Percentiles rank a stretch among this genome's conserved stretches.
Conservation (phyloP, 1,140 invertebrate genomes). For the Procambarus clarkii region DNA sequence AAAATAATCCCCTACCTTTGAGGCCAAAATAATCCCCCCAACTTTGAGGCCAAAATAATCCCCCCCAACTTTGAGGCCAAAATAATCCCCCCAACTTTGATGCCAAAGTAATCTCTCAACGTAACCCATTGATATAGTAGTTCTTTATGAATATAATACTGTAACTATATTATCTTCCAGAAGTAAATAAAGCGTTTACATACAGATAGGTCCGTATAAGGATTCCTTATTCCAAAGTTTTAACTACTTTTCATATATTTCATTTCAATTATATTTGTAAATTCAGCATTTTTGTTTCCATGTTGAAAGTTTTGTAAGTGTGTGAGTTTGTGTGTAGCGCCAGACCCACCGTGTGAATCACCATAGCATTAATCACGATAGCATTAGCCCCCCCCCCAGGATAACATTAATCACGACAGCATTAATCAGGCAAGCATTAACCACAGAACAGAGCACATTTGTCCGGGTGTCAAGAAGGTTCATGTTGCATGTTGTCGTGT, state of each 20-base stretch:
- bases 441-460: too few relatives aligned
- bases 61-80: too few relatives aligned
- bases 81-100: too few relatives aligned
- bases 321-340: neutral
- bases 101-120: too few relatives aligned
- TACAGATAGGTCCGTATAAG: neutral
- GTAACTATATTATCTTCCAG: too few relatives aligned
- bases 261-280: neutral
- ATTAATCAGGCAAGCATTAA: neutral
- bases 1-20: too few relatives aligned
- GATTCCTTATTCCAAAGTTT: neutral
- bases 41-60: too few relatives aligned
- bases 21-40: too few relatives aligned
- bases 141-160: too few relatives aligned
- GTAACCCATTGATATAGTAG: too few relatives aligned
- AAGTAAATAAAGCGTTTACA: neutral
- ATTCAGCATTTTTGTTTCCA: neutral
- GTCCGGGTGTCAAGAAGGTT: too few relatives aligned
- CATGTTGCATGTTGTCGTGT: too few relatives aligned
- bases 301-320: neutral
- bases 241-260: neutral
- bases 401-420: neutral
- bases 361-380: neutral
- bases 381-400: neutral
- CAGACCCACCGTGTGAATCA: neutral